Evolutionary conservation across 2,797 vertebrate species (phyloP).

Genomic region (Semotilus atromaculatus): DNA sequence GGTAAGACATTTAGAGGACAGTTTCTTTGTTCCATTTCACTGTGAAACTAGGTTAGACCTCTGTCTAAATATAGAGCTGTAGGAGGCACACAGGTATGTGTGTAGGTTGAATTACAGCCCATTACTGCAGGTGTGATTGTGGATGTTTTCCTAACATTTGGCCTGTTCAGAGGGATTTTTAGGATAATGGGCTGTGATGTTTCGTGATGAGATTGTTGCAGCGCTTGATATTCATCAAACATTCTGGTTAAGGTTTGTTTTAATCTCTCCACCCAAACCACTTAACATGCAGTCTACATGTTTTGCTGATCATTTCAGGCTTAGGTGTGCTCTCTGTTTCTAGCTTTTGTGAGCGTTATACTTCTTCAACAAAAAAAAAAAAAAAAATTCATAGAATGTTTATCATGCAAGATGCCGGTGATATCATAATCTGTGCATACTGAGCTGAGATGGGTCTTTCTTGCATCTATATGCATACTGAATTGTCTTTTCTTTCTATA

Average conservation of each 20-base stretch:
- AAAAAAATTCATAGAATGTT: not conserved
- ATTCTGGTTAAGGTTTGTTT: constrained; percentile 1
- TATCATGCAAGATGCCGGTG: not conserved
- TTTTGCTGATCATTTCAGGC: not conserved
- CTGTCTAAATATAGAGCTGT: constrained; percentile 48
- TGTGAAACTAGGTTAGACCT: constrained; percentile 35
- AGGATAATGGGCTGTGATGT: not conserved
- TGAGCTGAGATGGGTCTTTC: not conserved
- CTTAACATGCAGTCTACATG: not conserved
- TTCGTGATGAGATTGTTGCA: not conserved
- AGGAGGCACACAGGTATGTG: constrained; percentile 36
- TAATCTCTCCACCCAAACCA: not conserved
- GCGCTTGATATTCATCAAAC: not conserved
- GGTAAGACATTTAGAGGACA: constrained; percentile 74
- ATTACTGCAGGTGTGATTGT: constrained; percentile 2
- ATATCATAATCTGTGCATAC: not conserved
- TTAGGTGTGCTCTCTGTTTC: not conserved
- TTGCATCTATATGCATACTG: not conserved
- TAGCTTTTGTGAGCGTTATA: not conserved
- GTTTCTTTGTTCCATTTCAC: constrained; percentile 32
- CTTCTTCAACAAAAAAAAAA: not conserved
- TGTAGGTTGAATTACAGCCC: constrained; percentile 16
- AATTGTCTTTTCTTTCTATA: not conserved
- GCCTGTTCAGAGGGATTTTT: not conserved
- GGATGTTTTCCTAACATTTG: not conserved